Base-by-base conservation (phyloP, 1,140 invertebrate species). In the Tetramorium alpestre region DNA sequence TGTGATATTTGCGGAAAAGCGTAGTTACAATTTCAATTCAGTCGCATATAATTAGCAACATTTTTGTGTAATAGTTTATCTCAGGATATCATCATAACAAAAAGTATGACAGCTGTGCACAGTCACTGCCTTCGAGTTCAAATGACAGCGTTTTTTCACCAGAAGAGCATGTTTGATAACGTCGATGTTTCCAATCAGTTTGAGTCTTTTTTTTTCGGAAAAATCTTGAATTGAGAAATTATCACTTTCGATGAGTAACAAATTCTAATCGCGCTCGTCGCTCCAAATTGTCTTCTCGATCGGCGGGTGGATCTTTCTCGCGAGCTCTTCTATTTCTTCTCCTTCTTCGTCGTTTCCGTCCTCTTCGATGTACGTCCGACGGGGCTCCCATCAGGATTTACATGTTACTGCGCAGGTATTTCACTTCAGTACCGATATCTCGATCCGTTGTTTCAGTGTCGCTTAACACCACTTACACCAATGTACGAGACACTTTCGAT, bases 401-500 rank as follows among this genome's bases (percentile, higher is more conserved):
- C 85, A 73, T 90, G 62, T 85, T 76, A 75, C 18, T 47, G 77
- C 54, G 44, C 33, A 69, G 51, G 77, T 78, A 87, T 69, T 41
- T 75, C 77, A 72, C 72, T 64, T 47, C 41, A 41, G 28, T 51
- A 11, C 51, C 18, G n/a, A 22, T 70, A 75, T 81, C 69, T 87
- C 25, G 85, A 88, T 81, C 62, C 33, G 60, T 33, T 47, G 82
- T 25, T 56, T 38, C 49, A 49, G 64, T 49, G 54, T 73, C 67
- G 82, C 69, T 73, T 25, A 65, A 49, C 85, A 87, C 49, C 58
- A 87, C 78, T 51, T 18, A 58, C 88, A 90, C 88, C 90, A 73
- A 44, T 51, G 1, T 82, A 38, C 85, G 80, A 87, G 47, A 51
- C 89, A 90, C 89, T 89, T 84, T 75, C 62, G 73, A 90, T 54